Evolutionary conservation across 2,888 invertebrate genomes (phyloP), one percentile per base, ranked within the genome.

Genomic region (Darwinula stevensoni): DNA sequence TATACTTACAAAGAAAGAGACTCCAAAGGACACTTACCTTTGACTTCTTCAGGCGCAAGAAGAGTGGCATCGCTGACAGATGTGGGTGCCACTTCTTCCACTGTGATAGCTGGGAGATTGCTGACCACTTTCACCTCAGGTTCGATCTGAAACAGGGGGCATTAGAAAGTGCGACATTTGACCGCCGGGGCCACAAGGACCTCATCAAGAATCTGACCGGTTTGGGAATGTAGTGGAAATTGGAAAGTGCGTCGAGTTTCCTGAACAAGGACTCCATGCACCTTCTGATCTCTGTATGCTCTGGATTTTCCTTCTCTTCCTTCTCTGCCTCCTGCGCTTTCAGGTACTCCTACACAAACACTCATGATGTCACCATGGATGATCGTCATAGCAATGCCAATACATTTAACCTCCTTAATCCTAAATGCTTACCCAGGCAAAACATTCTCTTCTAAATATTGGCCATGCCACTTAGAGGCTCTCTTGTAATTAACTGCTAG

Each of bases 81-180:
- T 4, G 76, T 60, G 1, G 91, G 91, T 1, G 84, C 82, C 4
- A 88, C 84, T 53, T 97, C 94, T 52, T 97, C 97, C 65, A 88
- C 74, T 17, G 59, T 63, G 31, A 94, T 66, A 0, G 86, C 76
- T 2, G 91, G 78, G 37, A 78, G 59, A 47, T 97, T 91, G 36
- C 67, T 73, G 4, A 94, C 61, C 36, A 97, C 71, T 53, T 73
- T 76, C 2, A 86, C 57, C 44, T 94, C 91, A 0, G 84, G 73
- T 36, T 66, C 63, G 2, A 69, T 66, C 64, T 64, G 39, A 27
- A 47, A 48, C 38, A 26, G n/a, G n/a, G n/a, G n/a, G n/a, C n/a
- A n/a, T n/a, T n/a, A n/a, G n/a, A n/a, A n/a, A n/a, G n/a, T n/a
- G n/a, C n/a, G n/a, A 35, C 31, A 34, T 14, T 28, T 16, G 13